Evolutionary conservation across 2,113 vertebrate genomes (phyloP).

Genomic region (Leptobrachium ailaonicum): DNA sequence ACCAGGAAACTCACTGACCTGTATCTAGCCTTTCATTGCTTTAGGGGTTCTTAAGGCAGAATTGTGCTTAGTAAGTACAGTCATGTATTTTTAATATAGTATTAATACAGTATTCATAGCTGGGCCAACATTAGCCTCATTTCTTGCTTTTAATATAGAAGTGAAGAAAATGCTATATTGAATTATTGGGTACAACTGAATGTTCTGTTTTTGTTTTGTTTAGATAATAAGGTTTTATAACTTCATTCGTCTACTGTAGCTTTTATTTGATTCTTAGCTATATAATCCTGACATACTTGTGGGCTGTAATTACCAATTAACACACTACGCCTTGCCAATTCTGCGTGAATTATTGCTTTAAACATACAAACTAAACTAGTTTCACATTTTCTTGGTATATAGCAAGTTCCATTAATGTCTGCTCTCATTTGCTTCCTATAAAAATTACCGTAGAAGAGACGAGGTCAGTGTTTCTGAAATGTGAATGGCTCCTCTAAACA

Average conservation of each 20-base stretch:
- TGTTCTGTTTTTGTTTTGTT: constrained; percentile 42
- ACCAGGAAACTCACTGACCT: background rate
- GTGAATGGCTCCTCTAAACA: background rate
- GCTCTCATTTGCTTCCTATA: background rate
- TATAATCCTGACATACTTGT: constrained; percentile 34
- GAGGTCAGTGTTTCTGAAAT: constrained; percentile 27
- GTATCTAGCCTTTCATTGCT: background rate
- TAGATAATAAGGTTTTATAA: constrained; percentile 46
- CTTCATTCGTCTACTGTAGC: constrained; percentile 24
- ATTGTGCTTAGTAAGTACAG: constrained; percentile 2
- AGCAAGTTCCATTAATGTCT: constrained; percentile 29
- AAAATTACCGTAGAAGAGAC: constrained; percentile 24
- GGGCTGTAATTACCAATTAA: constrained; percentile 39
- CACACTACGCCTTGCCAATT: constrained; percentile 24
- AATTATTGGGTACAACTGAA: constrained; percentile 38
- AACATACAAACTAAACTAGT: constrained; percentile 26
- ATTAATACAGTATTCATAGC: constrained; percentile 11
- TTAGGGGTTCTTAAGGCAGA: background rate
- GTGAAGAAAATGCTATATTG: constrained; percentile 32
- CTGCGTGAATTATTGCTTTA: constrained; percentile 28
- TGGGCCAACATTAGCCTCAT: constrained; percentile 9
- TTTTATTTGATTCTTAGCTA: constrained; percentile 43
- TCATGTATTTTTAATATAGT: constrained; percentile 1
- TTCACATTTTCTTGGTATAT: constrained; percentile 33
- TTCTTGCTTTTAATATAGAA: constrained; percentile 34